Evolutionary conservation across 2,113 vertebrate genomes (phyloP).

Genomic region (Eulacestoma nigropectus): DNA sequence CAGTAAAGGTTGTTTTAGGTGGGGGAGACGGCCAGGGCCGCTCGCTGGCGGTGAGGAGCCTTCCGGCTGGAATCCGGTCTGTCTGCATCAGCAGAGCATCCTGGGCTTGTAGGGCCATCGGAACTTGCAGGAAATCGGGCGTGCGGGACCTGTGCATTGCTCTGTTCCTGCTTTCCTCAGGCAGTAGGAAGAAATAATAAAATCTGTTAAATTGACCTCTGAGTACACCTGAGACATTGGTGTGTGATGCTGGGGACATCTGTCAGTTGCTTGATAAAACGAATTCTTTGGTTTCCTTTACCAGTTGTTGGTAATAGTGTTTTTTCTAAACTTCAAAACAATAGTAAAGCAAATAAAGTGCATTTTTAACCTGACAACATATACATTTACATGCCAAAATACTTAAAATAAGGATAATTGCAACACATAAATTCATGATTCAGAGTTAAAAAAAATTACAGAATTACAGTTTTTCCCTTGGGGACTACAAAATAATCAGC

Average conservation of each 20-base stretch:
- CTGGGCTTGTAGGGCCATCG: not conserved
- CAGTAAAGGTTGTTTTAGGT: not conserved
- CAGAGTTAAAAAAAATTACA: not conserved
- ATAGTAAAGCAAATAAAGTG: not conserved
- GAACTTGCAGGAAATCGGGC: not conserved
- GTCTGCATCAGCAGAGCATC: not conserved
- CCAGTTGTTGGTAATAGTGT: not conserved
- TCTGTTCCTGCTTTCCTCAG: not conserved
- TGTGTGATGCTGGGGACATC: not conserved
- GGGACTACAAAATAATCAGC: not conserved
- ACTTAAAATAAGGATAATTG: not conserved
- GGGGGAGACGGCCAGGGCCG: not conserved
- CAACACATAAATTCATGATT: not conserved
- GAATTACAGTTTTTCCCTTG: not conserved
- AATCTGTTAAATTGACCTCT: not conserved
- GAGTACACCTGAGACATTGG: not conserved
- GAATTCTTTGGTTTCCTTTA: not conserved
- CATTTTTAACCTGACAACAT: fast-evolving
- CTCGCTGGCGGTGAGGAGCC: not conserved
- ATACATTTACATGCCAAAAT: not conserved
- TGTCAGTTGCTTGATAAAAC: not conserved
- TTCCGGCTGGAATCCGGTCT: not conserved
- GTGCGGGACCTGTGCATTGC: fast-evolving
- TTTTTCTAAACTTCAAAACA: not conserved
- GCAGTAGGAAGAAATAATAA: not conserved